Evolutionary conservation across 2,888 invertebrate species (phyloP).

Genomic region (Hydriomena furcata): DNA sequence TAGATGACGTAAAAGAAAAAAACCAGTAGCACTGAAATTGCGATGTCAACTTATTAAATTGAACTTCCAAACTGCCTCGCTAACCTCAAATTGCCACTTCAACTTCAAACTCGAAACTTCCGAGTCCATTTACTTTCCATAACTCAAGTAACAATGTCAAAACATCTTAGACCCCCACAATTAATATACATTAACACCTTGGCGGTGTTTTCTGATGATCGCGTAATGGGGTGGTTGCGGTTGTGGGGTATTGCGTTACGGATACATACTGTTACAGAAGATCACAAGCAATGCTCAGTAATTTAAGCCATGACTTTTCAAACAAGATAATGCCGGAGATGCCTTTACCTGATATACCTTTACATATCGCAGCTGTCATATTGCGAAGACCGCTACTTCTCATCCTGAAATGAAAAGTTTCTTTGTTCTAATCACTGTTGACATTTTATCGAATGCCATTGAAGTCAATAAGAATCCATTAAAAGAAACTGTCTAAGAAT

Average conservation of each 20-base stretch:
- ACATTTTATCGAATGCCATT: no score
- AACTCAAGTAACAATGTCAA: constrained; percentile 64
- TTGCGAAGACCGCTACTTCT: no score
- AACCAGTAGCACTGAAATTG: constrained; percentile 1
- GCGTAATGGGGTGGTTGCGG: constrained; percentile 57
- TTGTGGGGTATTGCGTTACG: constrained; percentile 58
- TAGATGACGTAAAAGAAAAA: not conserved
- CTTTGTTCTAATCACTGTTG: no score
- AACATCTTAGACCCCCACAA: constrained; percentile 62
- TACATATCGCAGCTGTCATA: no score
- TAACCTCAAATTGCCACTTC: constrained; percentile 21
- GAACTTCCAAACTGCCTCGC: constrained; percentile 26
- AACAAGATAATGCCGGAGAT: no score
- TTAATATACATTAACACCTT: constrained; percentile 74
- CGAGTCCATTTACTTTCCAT: constrained; percentile 53
- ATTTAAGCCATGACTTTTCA: no score
- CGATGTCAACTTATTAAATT: constrained; percentile 18
- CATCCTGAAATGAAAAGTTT: no score
- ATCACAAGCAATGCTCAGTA: not conserved
- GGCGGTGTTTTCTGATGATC: constrained; percentile 68
- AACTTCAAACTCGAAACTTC: constrained; percentile 32
- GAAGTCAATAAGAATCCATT: no score
- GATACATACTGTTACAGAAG: constrained; percentile 42
- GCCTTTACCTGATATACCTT: no score
- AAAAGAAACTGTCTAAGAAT: not conserved